These are phyloP conservation scores for Excalfactoria chinensis DNA, from an alignment of 2,113 vertebrate species.

Conservation along the genomic window DNA sequence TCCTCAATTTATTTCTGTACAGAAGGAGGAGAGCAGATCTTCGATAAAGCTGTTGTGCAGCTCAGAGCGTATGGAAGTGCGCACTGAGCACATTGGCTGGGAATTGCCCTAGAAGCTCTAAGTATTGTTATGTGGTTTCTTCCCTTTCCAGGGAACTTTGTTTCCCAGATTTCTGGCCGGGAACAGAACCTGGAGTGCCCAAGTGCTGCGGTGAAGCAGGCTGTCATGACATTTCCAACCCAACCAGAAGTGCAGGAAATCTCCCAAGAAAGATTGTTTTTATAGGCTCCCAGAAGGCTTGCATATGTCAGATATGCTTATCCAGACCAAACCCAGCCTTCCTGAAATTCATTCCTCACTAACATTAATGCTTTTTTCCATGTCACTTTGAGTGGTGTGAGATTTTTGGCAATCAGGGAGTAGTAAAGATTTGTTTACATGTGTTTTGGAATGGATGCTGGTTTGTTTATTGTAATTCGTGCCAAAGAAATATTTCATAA, in stretches of 20 bases:
- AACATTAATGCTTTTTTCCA: constrained; percentile 53
- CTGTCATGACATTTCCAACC: constrained; percentile 39
- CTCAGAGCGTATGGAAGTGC: background rate
- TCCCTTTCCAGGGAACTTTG: constrained; percentile 16
- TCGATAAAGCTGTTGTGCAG: background rate
- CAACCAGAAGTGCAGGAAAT: constrained; percentile 61
- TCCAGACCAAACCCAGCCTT: constrained; percentile 58
- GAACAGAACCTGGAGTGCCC: constrained; percentile 34
- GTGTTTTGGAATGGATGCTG: constrained; percentile 25
- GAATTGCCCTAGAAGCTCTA: background rate
- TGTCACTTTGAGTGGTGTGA: constrained; percentile 14
- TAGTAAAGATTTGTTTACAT: constrained; percentile 57
- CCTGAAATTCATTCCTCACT: constrained; percentile 43
- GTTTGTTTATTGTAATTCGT: constrained; percentile 47
- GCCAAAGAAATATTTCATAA: constrained; percentile 43
- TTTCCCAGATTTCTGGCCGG: constrained; percentile 3
- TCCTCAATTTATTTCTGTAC: background rate
- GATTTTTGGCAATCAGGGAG: constrained; percentile 30
- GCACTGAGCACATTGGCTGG: background rate
- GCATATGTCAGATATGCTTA: constrained; percentile 54
- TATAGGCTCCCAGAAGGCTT: constrained; percentile 39
- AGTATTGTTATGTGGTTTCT: constrained; percentile 36
- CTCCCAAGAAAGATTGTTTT: constrained; percentile 59
- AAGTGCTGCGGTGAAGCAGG: background rate
- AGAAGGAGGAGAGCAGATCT: background rate